Evolutionary conservation across 2,888 invertebrate species (phyloP).

Genomic region (Ophioninae sp.): DNA sequence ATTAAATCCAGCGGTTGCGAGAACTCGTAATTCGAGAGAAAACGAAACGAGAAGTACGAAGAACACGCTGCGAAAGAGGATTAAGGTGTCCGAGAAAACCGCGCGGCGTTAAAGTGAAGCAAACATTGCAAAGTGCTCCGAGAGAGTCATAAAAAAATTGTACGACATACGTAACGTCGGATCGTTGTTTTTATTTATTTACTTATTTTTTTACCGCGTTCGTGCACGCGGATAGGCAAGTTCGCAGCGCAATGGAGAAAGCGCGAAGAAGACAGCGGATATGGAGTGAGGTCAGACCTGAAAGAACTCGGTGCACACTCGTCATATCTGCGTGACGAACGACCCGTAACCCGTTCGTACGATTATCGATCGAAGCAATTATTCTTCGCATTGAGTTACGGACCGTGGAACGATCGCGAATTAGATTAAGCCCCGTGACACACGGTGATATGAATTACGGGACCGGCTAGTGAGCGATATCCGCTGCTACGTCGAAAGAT

Average conservation of each 20-base stretch:
- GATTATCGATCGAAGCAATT: constrained; percentile 76
- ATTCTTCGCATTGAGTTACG: constrained; percentile 77
- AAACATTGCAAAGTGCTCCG: background rate
- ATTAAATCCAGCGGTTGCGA: background rate
- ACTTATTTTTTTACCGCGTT: background rate
- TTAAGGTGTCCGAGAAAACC: background rate
- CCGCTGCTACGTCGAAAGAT: constrained; percentile 11
- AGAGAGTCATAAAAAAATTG: background rate
- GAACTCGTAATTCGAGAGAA: background rate
- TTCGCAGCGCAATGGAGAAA: constrained; percentile 1
- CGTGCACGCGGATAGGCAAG: background rate
- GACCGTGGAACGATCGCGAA: constrained; percentile 74
- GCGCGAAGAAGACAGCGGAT: background rate
- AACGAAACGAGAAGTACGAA: background rate
- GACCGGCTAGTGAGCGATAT: background rate
- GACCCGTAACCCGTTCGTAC: constrained; percentile 67
- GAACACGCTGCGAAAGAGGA: background rate
- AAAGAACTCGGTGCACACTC: constrained; percentile 14
- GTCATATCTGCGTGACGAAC: constrained; percentile 68
- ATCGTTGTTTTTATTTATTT: background rate
- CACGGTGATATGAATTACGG: constrained; percentile 77
- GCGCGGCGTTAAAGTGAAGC: background rate
- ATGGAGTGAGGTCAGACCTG: constrained; percentile 13
- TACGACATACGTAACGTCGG: background rate
- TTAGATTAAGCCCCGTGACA: constrained; percentile 77